Conservation (phyloP, 2,888 invertebrate genomes). For the Aphidoletes aphidimyza region DNA sequence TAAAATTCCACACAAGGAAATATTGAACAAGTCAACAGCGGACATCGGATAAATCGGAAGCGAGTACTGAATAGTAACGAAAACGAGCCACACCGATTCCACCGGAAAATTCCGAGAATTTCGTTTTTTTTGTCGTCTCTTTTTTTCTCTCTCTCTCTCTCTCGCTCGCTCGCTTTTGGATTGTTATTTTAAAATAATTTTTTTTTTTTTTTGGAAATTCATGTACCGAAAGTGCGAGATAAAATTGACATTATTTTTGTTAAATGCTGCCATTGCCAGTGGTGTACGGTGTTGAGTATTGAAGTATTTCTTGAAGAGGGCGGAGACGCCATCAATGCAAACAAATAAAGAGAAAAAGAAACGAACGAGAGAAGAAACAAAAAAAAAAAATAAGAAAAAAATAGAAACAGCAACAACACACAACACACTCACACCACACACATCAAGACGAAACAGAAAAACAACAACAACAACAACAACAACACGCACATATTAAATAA, state of each 20-base stretch:
- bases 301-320: constrained; percentile 20
- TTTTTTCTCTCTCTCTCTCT: no score
- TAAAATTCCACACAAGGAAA: constrained; percentile 28
- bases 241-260: not conserved
- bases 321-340: constrained; percentile 33
- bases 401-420: not conserved
- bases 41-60: not conserved
- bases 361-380: not conserved
- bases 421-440: not conserved
- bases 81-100: not conserved
- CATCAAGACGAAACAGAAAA: not conserved
- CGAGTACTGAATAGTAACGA: not conserved
- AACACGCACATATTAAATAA: constrained; percentile 18
- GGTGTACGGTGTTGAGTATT: not conserved
- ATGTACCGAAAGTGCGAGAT: no score
- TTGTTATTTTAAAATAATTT: no score
- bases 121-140: no score
- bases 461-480: not conserved
- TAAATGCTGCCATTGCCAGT: not conserved
- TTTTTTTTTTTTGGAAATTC: no score
- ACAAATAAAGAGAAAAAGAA: constrained; percentile 22
- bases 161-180: no score
- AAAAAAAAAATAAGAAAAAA: no score
- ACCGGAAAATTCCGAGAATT: not conserved
- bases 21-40: constrained; percentile 17